phyloP scores from a whole-genome alignment of 35 echinoderm and acorn worm species.

The Ophiothrix spiculata region DNA sequence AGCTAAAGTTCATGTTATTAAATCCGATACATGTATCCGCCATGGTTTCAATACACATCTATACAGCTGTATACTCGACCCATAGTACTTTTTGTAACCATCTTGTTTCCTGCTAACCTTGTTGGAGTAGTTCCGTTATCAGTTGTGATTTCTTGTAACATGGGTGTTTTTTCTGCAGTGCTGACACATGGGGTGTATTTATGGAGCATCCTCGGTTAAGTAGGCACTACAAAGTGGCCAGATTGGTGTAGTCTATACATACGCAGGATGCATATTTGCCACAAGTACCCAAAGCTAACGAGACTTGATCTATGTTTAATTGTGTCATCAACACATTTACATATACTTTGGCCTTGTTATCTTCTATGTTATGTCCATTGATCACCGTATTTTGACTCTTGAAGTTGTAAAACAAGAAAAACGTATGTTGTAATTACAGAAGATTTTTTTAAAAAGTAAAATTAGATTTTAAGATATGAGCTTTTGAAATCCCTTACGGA shows the following conservation, averaged over 20 bases:
- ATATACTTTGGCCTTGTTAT: background rate
- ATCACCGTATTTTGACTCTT: background rate
- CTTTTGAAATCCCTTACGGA: background rate
- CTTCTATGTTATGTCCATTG: background rate
- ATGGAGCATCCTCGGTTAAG: background rate
- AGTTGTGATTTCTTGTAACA: slow-evolving; percentile 7
- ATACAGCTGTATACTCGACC: background rate
- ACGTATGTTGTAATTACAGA: background rate
- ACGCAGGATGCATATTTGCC: background rate
- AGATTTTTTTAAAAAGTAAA: background rate
- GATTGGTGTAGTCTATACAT: background rate
- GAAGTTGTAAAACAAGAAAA: no score
- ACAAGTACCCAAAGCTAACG: slow-evolving; percentile 1
- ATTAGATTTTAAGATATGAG: background rate
- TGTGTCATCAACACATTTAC: slow-evolving; percentile 2
- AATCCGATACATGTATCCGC: slow-evolving; percentile 9
- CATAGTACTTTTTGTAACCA: background rate
- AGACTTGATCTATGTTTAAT: background rate
- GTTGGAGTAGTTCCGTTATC: slow-evolving; percentile 5
- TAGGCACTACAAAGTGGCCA: background rate
- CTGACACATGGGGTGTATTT: slow-evolving; percentile 3
- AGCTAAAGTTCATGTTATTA: background rate
- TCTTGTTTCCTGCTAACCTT: background rate
- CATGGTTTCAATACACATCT: background rate
- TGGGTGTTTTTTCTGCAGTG: background rate